Evolutionary conservation across 2,113 vertebrate genomes (phyloP), one percentile per base, ranked within the genome.

Genomic region (Nothocercus nigrocapillus): DNA sequence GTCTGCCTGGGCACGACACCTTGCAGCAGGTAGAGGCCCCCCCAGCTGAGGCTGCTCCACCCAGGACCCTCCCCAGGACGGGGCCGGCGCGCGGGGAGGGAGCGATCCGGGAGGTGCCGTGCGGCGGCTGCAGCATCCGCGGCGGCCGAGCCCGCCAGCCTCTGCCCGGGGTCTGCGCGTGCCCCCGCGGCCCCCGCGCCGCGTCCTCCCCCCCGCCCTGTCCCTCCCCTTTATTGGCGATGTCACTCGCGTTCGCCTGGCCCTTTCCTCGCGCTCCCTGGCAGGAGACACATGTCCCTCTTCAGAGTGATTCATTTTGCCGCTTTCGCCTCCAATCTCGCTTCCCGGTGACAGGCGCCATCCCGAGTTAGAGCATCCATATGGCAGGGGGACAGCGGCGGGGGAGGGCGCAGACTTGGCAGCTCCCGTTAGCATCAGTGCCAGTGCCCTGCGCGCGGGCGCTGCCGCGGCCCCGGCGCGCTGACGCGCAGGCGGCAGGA

Each of bases 251-350:
- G 40, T 87, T 96, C 86, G 8, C 82, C 87, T 67, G 93, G 82
- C 95, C 87, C 86, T 91, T 32, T 69, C 90, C 77, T 77, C 66
- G 54, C 62, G 9, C 94, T 93, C 62, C 69, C 94, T 96, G 96
- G 95, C 96, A 97, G 96, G 91, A 97, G 97, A 97, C 97, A 97
- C 97, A 97, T 92, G 96, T 94, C 96, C 95, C 93, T 97, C 88
- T 69, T 94, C 96, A 93, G 79, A 83, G 76, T 53, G 91, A 94
- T 95, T 94, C 91, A 94, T 88, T 77, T 64, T 54, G 96, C 66
- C n/a, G 66, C 89, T 82, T 38, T 96, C 40, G 11, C 85, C 89
- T 59, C 45, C 53, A 7, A 3, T 68, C 53, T 27, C 40, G 83
- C 81, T 89, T 61, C 66, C 72, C 79, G 38, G 94, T 77, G 92